phyloP scores from a whole-genome alignment of 1,140 invertebrate genomes.

The Proctacanthus coquilletti region DNA sequence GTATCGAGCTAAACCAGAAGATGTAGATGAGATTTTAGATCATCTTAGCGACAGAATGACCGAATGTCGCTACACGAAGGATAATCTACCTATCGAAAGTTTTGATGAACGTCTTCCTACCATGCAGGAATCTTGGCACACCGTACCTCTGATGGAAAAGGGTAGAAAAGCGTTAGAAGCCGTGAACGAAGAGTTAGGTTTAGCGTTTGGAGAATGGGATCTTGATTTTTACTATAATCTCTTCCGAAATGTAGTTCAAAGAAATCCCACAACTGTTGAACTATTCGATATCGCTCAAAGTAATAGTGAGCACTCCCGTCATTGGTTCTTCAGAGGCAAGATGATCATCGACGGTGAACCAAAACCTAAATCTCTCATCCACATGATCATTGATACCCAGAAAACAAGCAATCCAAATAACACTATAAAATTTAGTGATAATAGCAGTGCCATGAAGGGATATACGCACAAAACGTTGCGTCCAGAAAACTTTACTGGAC shows the following conservation, averaged over 20 bases:
- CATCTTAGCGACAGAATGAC: conserved; percentile 67
- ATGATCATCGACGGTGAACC: conserved; percentile 72
- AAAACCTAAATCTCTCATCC: conserved; percentile 67
- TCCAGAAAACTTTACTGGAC: conserved; percentile 39
- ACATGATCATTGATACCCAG: conserved; percentile 88
- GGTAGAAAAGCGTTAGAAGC: conserved; percentile 66
- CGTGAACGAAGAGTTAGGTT: conserved; percentile 63
- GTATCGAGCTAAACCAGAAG: conserved; percentile 28
- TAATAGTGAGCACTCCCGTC: conserved; percentile 85
- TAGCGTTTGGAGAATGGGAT: conserved; percentile 81
- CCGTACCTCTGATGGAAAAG: conserved; percentile 62
- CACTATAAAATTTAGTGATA: conserved; percentile 95
- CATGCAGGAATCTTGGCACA: conserved; percentile 56
- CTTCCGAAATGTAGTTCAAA: conserved; percentile 62
- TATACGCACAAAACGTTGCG: conserved; percentile 49
- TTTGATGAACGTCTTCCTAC: conserved; percentile 48
- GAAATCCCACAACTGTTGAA: conserved; percentile 95
- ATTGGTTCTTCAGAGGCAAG: conserved; percentile 88
- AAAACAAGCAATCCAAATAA: conserved; percentile 77
- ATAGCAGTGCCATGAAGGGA: conserved; percentile 89
- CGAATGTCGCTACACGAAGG: conserved; percentile 49
- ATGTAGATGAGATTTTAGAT: conserved; percentile 37
- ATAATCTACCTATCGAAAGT: conserved; percentile 53
- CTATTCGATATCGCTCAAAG: conserved; percentile 98
- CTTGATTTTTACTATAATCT: conserved; percentile 71